phyloP scores from a whole-genome alignment of 2,888 invertebrate genomes.

The Scrobipalpa costella region DNA sequence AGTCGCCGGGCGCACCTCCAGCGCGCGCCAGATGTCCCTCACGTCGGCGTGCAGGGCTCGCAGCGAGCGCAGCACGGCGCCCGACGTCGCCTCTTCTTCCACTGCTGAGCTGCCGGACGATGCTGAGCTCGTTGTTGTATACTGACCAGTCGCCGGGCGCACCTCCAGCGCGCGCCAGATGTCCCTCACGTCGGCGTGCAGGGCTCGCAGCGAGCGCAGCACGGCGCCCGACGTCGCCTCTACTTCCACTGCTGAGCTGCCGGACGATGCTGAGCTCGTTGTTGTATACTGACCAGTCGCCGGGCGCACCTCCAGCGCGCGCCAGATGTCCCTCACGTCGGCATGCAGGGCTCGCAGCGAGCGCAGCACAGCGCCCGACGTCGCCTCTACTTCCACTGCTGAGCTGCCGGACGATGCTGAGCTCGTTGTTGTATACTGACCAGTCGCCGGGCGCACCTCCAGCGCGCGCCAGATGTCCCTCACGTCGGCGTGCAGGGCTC shows the following conservation, averaged over 20 bases:
- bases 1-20: constrained; percentile 47
- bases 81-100: constrained; percentile 46
- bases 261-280: no score
- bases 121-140: neutral
- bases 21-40: constrained; percentile 56
- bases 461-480: constrained; percentile 56
- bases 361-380: constrained; percentile 61
- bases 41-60: constrained; percentile 52
- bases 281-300: neutral
- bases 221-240: constrained; percentile 60
- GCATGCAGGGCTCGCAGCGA: constrained; percentile 51
- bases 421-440: neutral
- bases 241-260: constrained; percentile 32
- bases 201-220: constrained; percentile 50
- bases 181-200: constrained; percentile 55
- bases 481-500: constrained; percentile 54
- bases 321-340: constrained; percentile 59
- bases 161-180: constrained; percentile 61
- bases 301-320: constrained; percentile 53
- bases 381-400: constrained; percentile 43
- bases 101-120: constrained; percentile 24
- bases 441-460: constrained; percentile 45
- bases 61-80: constrained; percentile 63
- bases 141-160: constrained; percentile 33
- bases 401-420: neutral